A percentile compares a stretch with the other conserved stretches of the same genome.
These are phyloP conservation scores for Etheostoma spectabile DNA, from an alignment of 2,113 vertebrate species.

Conservation along the genomic window DNA sequence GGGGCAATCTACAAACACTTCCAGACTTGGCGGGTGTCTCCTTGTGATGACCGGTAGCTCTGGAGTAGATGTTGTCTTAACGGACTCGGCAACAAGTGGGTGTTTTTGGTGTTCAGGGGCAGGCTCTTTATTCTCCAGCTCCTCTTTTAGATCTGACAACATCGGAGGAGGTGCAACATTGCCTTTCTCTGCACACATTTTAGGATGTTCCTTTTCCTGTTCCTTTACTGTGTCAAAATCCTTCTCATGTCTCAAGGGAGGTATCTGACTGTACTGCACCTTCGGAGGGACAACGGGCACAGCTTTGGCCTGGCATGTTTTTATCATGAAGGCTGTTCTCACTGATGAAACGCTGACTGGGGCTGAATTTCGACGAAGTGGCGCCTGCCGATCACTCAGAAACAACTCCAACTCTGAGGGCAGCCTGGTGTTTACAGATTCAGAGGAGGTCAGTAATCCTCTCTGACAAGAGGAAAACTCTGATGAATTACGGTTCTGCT, in stretches of 20 bases:
- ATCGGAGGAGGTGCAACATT: slow-evolving; percentile 68
- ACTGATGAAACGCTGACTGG: slow-evolving; percentile 95
- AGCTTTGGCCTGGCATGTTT: slow-evolving; percentile 94
- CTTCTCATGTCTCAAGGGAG: slow-evolving; percentile 87
- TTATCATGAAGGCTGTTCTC: slow-evolving; percentile 96
- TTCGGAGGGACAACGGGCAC: slow-evolving; percentile 95
- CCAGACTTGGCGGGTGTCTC: slow-evolving; percentile 88
- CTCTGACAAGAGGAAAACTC: slow-evolving; percentile 62
- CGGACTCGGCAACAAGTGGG: slow-evolving; percentile 69
- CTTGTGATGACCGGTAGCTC: slow-evolving; percentile 87
- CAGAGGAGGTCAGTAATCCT: slow-evolving; percentile 54
- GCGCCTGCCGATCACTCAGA: slow-evolving; percentile 79
- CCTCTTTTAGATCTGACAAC: slow-evolving; percentile 86
- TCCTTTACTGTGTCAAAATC: slow-evolving; percentile 76
- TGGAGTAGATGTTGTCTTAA: slow-evolving; percentile 66
- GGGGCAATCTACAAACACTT: slow-evolving; percentile 89
- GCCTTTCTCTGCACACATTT: slow-evolving; percentile 67
- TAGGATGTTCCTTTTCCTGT: slow-evolving; percentile 55
- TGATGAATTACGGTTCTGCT: slow-evolving; percentile 67
- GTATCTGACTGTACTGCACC: slow-evolving; percentile 95
- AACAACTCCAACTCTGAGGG: slow-evolving; percentile 83
- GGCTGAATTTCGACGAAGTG: slow-evolving; percentile 92
- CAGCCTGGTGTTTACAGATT: slow-evolving; percentile 55
- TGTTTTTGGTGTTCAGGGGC: slow-evolving; percentile 72
- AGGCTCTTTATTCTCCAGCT: slow-evolving; percentile 85